phyloP scores from a whole-genome alignment of 2,797 vertebrate genomes.

The Esox masquinongy region DNA sequence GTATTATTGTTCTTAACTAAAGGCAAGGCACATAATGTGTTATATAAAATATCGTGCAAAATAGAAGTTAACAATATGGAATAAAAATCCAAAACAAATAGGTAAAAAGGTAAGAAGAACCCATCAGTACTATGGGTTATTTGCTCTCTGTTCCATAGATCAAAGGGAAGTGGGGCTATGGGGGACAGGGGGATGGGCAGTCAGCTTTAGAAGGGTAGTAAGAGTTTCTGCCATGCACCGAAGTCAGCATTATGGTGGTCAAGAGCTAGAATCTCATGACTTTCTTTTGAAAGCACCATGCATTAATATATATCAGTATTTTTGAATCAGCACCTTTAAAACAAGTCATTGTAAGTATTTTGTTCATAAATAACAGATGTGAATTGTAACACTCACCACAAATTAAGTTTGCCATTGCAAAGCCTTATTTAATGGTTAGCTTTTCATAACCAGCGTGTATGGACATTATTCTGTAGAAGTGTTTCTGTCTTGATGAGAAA shows the following conservation, averaged over 20 bases:
- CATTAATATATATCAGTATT: conserved; percentile 60
- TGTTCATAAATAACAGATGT: conserved; percentile 32
- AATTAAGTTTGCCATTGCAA: background rate
- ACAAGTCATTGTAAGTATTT: conserved; percentile 41
- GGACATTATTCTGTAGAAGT: background rate
- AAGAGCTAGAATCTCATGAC: conserved; percentile 71
- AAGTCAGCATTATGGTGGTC: conserved; percentile 69
- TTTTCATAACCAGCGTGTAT: conserved; percentile 7
- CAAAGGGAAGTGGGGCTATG: background rate
- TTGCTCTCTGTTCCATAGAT: conserved; percentile 41
- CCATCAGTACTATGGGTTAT: conserved; percentile 39
- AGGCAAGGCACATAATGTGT: conserved; percentile 99
- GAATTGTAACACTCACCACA: conserved; percentile 4
- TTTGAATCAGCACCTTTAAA: conserved; percentile 62
- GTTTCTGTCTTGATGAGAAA: background rate
- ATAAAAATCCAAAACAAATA: conserved; percentile 64
- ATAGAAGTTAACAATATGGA: conserved; percentile 71
- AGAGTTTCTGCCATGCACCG: conserved; percentile 80
- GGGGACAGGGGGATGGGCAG: background rate
- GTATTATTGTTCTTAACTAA: conserved; percentile 84
- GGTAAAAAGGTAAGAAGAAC: conserved; percentile 45
- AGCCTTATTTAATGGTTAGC: conserved; percentile 36
- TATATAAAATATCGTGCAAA: conserved; percentile 96
- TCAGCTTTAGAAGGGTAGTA: conserved; percentile 41
- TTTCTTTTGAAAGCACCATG: conserved; percentile 82